Base-by-base conservation (phyloP, 1,140 invertebrate genomes). In the Cydia strobilella region DNA sequence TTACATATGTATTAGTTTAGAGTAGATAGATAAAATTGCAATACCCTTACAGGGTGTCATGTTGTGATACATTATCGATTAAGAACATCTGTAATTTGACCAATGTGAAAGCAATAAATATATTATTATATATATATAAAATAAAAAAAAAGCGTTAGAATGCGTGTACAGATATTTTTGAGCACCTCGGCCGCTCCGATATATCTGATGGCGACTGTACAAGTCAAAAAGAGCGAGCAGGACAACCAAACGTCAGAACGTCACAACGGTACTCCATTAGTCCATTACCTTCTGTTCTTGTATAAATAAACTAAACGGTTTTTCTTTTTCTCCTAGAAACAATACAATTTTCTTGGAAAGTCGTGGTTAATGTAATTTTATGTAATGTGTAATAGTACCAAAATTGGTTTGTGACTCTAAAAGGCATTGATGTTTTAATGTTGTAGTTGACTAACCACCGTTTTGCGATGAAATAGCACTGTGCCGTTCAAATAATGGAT, bases 401-500 rank as follows among this genome's bases (percentile, higher is more conserved):
- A 59, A 59, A 10, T 59, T 59, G 12, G 54, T 54, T n/a, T n/a
- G 54, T 59, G 20, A 59, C 48, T 23, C 20, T 23, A 59, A 23
- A 20, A 23, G 23, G 6, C 10, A 12, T 10, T 23, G 3, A 59
- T 12, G 1, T 23, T 10, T 9, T 31, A 6, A 20, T 76, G 45
- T 54, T 48, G 23, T 75, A 45, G 48, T 65, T 69, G 74, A 71
- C 66, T 10, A 62, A 77, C 74, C 75, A 76, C 74, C 80, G 75
- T 75, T 77, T 27, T 80, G 69, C 74, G 39, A 54, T 65, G 51
- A 74, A 74, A 74, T 73, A 73, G 59, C 75, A 75, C 69, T 76
- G 77, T 80, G 66, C 51, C 73, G 69, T 66, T 71, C 72, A 74
- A 48, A 23, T 65, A 78, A 90, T 91, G 90, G 86, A 91, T 82